Percentiles rank a stretch among this genome's conserved stretches.
These are phyloP conservation scores for Drosophila mayaguana DNA, from an alignment of 2,888 invertebrate genomes.

Conservation along the genomic window DNA sequence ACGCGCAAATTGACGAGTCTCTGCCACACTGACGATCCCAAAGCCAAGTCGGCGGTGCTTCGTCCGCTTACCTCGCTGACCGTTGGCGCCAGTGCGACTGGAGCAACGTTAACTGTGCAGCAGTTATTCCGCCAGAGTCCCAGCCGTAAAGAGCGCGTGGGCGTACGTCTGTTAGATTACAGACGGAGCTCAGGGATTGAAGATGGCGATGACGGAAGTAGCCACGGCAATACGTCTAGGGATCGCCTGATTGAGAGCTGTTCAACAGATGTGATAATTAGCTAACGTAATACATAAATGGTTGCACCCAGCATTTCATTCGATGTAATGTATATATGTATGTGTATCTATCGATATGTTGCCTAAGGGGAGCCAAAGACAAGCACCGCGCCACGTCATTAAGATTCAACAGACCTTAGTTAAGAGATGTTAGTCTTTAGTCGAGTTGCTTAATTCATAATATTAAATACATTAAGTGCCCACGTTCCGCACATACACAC, in stretches of 20 bases:
- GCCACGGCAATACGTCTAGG: slow-evolving; percentile 36
- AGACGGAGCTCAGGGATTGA: slow-evolving; percentile 59
- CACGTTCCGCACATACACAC: slow-evolving; percentile 3
- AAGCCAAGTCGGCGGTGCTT: slow-evolving; percentile 68
- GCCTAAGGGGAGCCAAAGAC: slow-evolving; percentile 16
- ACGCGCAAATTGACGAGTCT: slow-evolving; percentile 72
- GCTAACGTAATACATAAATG: slow-evolving; percentile 57
- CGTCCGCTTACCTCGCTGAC: slow-evolving; percentile 64
- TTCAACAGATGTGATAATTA: slow-evolving; percentile 71
- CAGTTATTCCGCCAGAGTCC: slow-evolving; percentile 34
- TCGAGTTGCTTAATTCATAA: slow-evolving; percentile 34
- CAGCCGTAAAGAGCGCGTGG: slow-evolving; percentile 61
- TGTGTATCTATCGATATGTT: slow-evolving; percentile 15
- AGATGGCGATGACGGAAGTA: slow-evolving; percentile 14
- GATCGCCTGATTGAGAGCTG: slow-evolving; percentile 62
- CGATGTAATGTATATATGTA: slow-evolving; percentile 16
- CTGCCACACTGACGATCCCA: slow-evolving; percentile 75
- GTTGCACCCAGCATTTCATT: slow-evolving; percentile 42
- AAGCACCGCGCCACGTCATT: slow-evolving; percentile 32
- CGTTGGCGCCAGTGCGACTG: slow-evolving; percentile 10
- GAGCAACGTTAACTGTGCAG: slow-evolving; percentile 16
- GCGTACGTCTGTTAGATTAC: slow-evolving; percentile 68
- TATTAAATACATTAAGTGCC: slow-evolving; percentile 10
- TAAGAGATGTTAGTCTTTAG: slow-evolving; percentile 23
- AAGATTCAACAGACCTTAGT: slow-evolving; percentile 10